Percentiles rank a stretch among this genome's conserved stretches.
These are phyloP conservation scores for Pomatostomus ruficeps DNA, from an alignment of 2,113 vertebrate species.

Conservation along the genomic window DNA sequence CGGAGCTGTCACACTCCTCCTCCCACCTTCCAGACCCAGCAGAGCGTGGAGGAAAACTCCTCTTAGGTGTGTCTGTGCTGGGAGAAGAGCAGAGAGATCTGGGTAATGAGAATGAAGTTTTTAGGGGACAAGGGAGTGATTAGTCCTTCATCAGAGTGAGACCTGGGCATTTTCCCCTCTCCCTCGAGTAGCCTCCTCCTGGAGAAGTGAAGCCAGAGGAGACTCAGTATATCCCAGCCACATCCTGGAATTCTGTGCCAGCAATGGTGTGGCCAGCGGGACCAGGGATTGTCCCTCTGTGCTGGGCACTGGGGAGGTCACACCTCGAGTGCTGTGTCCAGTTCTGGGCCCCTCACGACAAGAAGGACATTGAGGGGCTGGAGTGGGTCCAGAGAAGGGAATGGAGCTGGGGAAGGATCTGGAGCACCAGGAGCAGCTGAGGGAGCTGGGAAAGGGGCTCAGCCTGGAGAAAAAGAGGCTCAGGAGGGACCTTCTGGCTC, in stretches of 20 bases:
- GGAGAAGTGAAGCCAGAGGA: background rate
- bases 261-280: background rate
- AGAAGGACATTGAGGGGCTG: background rate
- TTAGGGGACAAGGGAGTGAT: background rate
- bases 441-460: background rate
- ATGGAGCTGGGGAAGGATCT: background rate
- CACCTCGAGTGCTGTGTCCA: background rate
- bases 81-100: background rate
- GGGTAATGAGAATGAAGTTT: background rate
- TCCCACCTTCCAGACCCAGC: background rate
- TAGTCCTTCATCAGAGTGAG: background rate
- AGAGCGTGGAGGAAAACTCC: background rate
- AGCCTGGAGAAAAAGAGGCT: background rate
- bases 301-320: background rate
- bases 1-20: background rate
- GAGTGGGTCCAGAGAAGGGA: background rate
- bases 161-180: background rate
- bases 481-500: too few relatives aligned
- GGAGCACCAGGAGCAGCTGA: background rate
- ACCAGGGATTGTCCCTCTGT: background rate
- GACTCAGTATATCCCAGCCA: background rate
- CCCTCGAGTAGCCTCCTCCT: fast-evolving
- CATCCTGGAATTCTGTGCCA: background rate
- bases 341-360: background rate
- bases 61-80: background rate